Percentiles rank a stretch among this genome's conserved stretches.
Evolutionary conservation across 2,113 vertebrate genomes (phyloP).

Genomic region (mouse (Mus musculus)): GRCm39 chr8:100035001-100035500

Average conservation of each 20-base stretch:
- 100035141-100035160: not conserved
- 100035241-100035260: not conserved
- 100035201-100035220: constrained; percentile 67
- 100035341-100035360: not conserved
- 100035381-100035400: not conserved
- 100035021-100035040: not conserved
- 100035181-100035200: not conserved
- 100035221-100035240: constrained; percentile 51
- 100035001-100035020: not conserved
- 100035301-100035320: not conserved
- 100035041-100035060: constrained; percentile 14
- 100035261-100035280: not conserved
- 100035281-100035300: not conserved
- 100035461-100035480: not conserved
- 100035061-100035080: not conserved
- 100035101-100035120: not conserved
- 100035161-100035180: constrained; percentile 31
- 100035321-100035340: not conserved
- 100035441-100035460: not conserved
- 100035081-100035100: not conserved
- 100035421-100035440: not conserved
- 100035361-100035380: not conserved
- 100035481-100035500: not conserved
- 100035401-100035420: not conserved
- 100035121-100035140: not conserved